Conservation (phyloP, 2,888 invertebrate genomes). For the Incurvaria masculella region DNA sequence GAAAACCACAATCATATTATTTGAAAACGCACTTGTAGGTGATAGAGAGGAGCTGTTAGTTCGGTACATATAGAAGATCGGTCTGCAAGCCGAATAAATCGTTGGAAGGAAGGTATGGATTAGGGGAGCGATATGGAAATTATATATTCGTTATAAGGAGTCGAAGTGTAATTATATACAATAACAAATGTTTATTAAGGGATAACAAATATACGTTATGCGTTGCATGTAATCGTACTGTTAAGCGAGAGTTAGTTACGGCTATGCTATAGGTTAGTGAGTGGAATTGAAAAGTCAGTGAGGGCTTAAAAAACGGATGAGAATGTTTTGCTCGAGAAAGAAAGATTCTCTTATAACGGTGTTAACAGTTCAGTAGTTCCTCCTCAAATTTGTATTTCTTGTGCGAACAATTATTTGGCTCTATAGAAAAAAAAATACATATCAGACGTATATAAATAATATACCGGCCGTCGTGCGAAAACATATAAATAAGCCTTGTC, state of each 20-base stretch:
- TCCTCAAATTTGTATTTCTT: not conserved
- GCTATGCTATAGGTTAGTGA: no score
- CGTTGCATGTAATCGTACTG: not conserved
- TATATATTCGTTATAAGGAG: not conserved
- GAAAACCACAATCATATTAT: conserved; percentile 50
- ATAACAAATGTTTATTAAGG: not conserved
- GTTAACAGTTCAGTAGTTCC: not conserved
- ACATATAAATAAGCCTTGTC: not conserved
- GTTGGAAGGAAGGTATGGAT: no score
- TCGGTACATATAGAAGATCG: not conserved
- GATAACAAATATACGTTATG: not conserved
- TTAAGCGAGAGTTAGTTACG: not conserved
- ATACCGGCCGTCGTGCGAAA: not conserved
- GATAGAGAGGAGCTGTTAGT: conserved; percentile 22
- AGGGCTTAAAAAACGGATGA: no score
- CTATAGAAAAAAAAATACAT: not conserved
- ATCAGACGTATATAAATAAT: not conserved
- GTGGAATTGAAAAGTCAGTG: no score
- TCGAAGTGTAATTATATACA: not conserved
- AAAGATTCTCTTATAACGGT: no score
- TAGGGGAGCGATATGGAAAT: not conserved
- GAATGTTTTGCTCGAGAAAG: no score
- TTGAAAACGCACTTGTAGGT: conserved; percentile 45
- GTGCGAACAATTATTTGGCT: not conserved
- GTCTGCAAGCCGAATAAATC: no score